Percentiles rank a stretch among this genome's conserved stretches.
Conservation (phyloP, 2,797 vertebrate genomes). For the Ctenopoma kingsleyae region DNA sequence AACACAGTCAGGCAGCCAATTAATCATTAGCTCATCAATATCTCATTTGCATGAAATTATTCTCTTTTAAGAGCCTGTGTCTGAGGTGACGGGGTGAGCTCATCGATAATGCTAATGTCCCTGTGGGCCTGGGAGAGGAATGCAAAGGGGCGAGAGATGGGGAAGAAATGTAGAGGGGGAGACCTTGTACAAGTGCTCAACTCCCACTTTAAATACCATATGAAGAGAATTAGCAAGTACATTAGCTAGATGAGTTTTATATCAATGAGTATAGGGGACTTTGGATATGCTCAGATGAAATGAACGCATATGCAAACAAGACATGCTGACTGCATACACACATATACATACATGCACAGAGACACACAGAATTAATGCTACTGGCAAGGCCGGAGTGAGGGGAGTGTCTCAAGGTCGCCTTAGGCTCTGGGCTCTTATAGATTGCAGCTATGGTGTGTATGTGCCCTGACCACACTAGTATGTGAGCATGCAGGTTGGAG, state of each 20-base stretch:
- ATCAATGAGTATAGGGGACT: slow-evolving; percentile 22
- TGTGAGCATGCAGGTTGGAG: slow-evolving; percentile 61
- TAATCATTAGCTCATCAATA: slow-evolving; percentile 99
- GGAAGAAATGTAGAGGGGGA: slow-evolving; percentile 36
- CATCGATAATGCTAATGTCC: slow-evolving; percentile 99
- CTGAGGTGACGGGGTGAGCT: slow-evolving; percentile 97
- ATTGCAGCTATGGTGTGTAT: slow-evolving; percentile 69
- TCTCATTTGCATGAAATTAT: slow-evolving; percentile 99
- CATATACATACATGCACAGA: slow-evolving; percentile 10
- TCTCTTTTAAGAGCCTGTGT: slow-evolving; percentile 98
- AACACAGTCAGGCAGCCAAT: slow-evolving; percentile 97
- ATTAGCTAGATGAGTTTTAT: slow-evolving; percentile 42
- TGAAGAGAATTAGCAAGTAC: slow-evolving; percentile 58
- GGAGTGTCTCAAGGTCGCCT: slow-evolving; percentile 79
- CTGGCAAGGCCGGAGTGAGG: slow-evolving; percentile 71
- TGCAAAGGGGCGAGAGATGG: slow-evolving; percentile 37
- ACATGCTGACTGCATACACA: slow-evolving; percentile 19
- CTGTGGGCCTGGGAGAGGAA: slow-evolving; percentile 89
- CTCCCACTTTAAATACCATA: slow-evolving; percentile 67
- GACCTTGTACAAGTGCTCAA: slow-evolving; percentile 71
- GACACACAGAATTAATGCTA: slow-evolving; percentile 48
- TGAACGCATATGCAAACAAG: slow-evolving; percentile 26
- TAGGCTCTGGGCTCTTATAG: slow-evolving; percentile 81
- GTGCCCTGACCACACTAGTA: slow-evolving; percentile 70
- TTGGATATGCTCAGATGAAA: slow-evolving; percentile 18